phyloP scores from a whole-genome alignment of 2,888 invertebrate genomes.

The Chrysotoxum bicinctum region DNA sequence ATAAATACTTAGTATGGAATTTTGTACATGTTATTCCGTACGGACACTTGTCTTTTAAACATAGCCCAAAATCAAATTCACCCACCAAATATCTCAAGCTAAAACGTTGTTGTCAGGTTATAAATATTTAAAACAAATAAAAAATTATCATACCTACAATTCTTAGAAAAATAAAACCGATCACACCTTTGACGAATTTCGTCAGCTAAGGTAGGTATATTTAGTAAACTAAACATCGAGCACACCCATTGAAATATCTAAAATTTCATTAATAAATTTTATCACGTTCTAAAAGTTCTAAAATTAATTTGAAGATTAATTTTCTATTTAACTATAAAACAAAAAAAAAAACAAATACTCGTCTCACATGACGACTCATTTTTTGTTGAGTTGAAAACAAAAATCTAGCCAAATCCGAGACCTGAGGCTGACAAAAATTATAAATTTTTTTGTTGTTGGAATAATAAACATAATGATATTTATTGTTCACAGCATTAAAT shows the following conservation, averaged over 20 bases:
- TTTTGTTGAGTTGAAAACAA: background rate
- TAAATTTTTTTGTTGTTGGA: background rate
- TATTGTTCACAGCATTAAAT: background rate
- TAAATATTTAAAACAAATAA: background rate
- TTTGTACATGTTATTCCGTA: no score
- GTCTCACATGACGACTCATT: background rate
- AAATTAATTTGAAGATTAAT: background rate
- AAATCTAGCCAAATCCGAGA: background rate
- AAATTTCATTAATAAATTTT: background rate
- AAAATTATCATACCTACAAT: background rate
- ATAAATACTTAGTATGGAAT: no score
- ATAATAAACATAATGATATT: background rate
- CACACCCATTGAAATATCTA: background rate
- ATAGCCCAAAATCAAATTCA: no score
- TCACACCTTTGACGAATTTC: background rate
- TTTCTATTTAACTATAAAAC: background rate
- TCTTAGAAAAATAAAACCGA: background rate
- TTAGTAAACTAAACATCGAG: background rate
- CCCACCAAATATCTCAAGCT: no score
- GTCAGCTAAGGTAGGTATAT: background rate
- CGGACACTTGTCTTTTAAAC: no score
- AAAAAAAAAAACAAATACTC: background rate
- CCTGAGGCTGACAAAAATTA: background rate
- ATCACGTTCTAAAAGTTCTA: constrained; percentile 1
- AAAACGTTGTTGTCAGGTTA: background rate